These are phyloP conservation scores for Cydia pomonella DNA, from an alignment of 1,140 invertebrate genomes.

Conservation along the genomic window DNA sequence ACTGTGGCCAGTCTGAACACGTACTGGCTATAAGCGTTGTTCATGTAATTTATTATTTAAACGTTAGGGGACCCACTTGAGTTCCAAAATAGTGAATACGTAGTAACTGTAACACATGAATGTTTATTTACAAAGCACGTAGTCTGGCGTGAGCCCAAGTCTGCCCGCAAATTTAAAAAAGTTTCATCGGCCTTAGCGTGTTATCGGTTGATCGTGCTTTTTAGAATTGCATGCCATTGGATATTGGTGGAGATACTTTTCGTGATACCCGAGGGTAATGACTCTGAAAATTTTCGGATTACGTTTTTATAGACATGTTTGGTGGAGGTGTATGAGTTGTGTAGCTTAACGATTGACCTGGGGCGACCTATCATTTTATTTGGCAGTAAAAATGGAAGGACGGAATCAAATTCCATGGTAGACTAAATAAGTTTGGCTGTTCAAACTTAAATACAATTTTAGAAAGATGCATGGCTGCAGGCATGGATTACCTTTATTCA, in stretches of 20 bases:
- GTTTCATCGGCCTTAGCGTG: neutral
- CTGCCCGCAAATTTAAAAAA: neutral
- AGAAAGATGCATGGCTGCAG: neutral
- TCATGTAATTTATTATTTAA: conserved; percentile 26
- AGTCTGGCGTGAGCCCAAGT: conserved; percentile 44
- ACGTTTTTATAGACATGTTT: conserved; percentile 25
- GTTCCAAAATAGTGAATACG: conserved; percentile 37
- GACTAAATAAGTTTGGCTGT: conserved; percentile 5
- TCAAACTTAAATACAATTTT: neutral
- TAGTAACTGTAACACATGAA: conserved; percentile 38
- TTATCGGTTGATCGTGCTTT: neutral
- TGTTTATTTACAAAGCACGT: conserved; percentile 54
- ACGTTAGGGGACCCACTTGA: conserved; percentile 24
- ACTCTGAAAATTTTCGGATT: conserved; percentile 44
- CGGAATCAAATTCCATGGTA: neutral
- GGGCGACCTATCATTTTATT: conserved; percentile 23
- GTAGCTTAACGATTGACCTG: neutral
- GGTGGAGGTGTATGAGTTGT: neutral
- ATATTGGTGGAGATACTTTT: conserved; percentile 48
- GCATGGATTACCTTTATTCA: neutral
- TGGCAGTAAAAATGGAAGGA: conserved; percentile 6
- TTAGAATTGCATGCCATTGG: conserved; percentile 27
- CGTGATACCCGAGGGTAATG: conserved; percentile 44
- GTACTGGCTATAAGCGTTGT: conserved; percentile 14
- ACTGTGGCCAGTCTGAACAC: conserved; percentile 13